Evolutionary conservation across 2,888 invertebrate species (phyloP).

Genomic region (Auanema freiburgensis): DNA sequence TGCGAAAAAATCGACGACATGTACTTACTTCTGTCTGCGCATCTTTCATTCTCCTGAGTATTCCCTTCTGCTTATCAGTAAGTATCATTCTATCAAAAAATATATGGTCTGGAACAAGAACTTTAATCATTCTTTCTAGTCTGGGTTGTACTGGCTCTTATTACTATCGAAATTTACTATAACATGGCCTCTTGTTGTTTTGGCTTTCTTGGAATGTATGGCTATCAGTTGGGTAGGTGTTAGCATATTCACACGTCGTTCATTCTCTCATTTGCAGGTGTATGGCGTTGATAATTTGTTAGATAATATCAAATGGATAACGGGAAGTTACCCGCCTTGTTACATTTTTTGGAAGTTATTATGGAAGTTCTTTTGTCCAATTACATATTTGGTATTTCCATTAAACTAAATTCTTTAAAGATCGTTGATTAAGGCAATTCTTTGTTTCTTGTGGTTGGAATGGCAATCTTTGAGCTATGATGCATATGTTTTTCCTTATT

Average conservation of each 20-base stretch:
- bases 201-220: constrained; percentile 71
- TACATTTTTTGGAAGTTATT: constrained; percentile 75
- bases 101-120: not conserved
- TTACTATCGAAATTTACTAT: constrained; percentile 69
- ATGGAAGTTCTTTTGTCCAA: constrained; percentile 77
- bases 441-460: constrained; percentile 76
- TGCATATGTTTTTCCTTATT: constrained; percentile 71
- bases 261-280: constrained; percentile 19
- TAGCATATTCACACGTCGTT: not conserved
- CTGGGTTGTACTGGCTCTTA: constrained; percentile 69
- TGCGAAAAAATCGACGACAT: constrained; percentile 60
- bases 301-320: constrained; percentile 70
- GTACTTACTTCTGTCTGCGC: constrained; percentile 55
- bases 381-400: constrained; percentile 76
- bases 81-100: not conserved
- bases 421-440: constrained; percentile 72
- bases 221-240: constrained; percentile 67
- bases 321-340: constrained; percentile 70
- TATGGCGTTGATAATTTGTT: constrained; percentile 67
- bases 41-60: constrained; percentile 54
- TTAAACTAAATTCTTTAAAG: too few relatives aligned
- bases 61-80: constrained; percentile 62
- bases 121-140: constrained; percentile 35
- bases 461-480: constrained; percentile 74
- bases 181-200: constrained; percentile 69